These are phyloP conservation scores for Rallus crepitans DNA, from an alignment of 2,797 vertebrate genomes.

Conservation along the genomic window DNA sequence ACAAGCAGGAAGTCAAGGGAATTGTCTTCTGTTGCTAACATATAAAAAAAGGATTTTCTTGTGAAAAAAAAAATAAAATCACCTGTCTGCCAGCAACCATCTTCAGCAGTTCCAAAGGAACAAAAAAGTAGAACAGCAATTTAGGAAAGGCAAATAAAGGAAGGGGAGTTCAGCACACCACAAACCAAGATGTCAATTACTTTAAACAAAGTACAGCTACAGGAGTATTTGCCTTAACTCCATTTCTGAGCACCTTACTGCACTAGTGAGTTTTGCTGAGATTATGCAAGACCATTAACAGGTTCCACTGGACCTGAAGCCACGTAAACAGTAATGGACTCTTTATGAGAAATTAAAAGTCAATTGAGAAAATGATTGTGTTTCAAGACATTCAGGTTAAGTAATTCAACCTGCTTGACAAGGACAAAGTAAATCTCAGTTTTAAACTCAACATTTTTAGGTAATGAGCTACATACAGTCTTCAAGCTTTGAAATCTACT, in stretches of 20 bases:
- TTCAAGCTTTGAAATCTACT: background rate
- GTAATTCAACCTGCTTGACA: conserved; percentile 63
- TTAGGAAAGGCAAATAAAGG: background rate
- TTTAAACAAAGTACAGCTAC: background rate
- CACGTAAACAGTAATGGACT: conserved; percentile 76
- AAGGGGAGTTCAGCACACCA: background rate
- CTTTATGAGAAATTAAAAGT: conserved; percentile 74
- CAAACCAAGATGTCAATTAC: background rate
- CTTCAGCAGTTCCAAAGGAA: background rate
- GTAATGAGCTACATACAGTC: background rate
- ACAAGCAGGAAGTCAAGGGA: background rate
- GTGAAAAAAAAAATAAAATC: background rate
- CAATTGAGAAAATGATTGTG: conserved; percentile 67
- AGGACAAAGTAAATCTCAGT: conserved; percentile 56
- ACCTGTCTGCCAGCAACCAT: background rate
- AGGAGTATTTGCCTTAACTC: background rate
- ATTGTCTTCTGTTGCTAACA: background rate
- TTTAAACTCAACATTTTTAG: conserved; percentile 42
- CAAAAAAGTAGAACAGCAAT: background rate
- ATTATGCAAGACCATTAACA: conserved; percentile 30
- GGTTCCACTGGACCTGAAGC: conserved; percentile 49
- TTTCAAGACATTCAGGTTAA: conserved; percentile 71
- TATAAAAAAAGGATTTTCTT: background rate
- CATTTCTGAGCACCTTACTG: conserved; percentile 39
- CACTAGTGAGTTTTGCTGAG: conserved; percentile 33